Base-by-base conservation (phyloP, 2,113 vertebrate genomes). In the Clarias batrachus region DNA sequence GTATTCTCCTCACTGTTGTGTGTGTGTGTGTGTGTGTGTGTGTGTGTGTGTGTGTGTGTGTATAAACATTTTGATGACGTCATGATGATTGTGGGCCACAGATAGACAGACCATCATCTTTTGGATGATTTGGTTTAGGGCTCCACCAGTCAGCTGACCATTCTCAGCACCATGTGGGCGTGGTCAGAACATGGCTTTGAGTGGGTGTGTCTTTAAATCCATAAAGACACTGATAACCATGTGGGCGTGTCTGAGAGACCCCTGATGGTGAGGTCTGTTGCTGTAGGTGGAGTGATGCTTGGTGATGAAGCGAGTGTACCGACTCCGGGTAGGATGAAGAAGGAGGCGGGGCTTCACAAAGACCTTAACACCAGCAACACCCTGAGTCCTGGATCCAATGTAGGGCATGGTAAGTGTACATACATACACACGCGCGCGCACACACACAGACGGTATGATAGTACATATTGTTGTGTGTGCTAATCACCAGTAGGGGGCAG, bases 241-340 rank as follows among this genome's bases (percentile, higher is more conserved):
- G 21, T 63, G 17, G 21, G 21, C 17, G 6, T 63, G 21, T 74
- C 8, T 23, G 3, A 48, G 52, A 25, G 48, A 33, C 48, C 23
- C 25, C 25, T 54, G 23, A 54, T 41, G 16, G 21, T 13, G 9
- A 37, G 62, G 52, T 59, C 30, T 89, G 11, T 85, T 90, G 27
- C 59, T 19, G 7, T 59, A 98, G 96, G 94, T 93, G 92, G 93
- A 83, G 33, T 97, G 95, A 94, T 94, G 91, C 94, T 92, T 88
- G 91, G 93, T 56, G 97, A 99, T 93, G 97, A 99, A 88, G 90
- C 94, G 84, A 92, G 95, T 87, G 93, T 94, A 93, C 87, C 96
- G 93, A 97, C 96, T 85, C 94, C 97, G 90, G 96, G 93, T 93
- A 99, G 96, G 92, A 99, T 99, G 97, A 99, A 92, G 60, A 99